Conservation (phyloP, 2,113 vertebrate genomes). For the Oriolus oriolus region DNA sequence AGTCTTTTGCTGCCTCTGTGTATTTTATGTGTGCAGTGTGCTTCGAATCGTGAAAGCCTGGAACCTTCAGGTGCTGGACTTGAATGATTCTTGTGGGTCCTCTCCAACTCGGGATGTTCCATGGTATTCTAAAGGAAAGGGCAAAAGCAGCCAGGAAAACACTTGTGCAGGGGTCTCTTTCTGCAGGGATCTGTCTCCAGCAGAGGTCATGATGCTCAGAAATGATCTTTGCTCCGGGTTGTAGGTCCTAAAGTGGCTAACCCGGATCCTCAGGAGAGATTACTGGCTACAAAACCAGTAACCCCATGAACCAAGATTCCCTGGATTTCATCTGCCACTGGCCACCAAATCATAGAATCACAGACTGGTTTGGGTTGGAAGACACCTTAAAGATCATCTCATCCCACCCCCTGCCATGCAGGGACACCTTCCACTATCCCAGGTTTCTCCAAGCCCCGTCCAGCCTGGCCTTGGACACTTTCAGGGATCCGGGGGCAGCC, state of each 20-base stretch:
- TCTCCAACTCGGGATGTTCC: not conserved
- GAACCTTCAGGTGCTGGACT: not conserved
- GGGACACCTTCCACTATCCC: not conserved
- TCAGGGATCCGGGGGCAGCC: not conserved
- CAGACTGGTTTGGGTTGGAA: not conserved
- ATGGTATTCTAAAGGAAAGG: not conserved
- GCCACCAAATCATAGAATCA: not conserved
- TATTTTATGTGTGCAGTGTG: not conserved
- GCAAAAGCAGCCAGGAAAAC: not conserved
- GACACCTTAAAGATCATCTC: fast-evolving
- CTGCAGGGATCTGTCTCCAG: not conserved
- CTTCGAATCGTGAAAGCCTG: not conserved
- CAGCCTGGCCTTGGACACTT: not conserved
- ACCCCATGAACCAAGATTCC: not conserved
- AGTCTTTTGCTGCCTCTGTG: no score
- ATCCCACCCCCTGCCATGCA: not conserved
- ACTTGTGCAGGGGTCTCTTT: not conserved
- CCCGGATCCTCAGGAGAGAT: not conserved
- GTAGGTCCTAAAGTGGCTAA: not conserved
- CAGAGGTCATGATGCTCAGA: not conserved
- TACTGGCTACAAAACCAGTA: not conserved
- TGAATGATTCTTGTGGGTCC: not conserved
- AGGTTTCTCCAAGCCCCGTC: fast-evolving
- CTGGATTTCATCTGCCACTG: not conserved
- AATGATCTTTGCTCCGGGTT: not conserved